Percentiles rank a stretch among this genome's conserved stretches.
Conservation (phyloP, 1,140 invertebrate genomes). For the Ganaspis sp. region DNA sequence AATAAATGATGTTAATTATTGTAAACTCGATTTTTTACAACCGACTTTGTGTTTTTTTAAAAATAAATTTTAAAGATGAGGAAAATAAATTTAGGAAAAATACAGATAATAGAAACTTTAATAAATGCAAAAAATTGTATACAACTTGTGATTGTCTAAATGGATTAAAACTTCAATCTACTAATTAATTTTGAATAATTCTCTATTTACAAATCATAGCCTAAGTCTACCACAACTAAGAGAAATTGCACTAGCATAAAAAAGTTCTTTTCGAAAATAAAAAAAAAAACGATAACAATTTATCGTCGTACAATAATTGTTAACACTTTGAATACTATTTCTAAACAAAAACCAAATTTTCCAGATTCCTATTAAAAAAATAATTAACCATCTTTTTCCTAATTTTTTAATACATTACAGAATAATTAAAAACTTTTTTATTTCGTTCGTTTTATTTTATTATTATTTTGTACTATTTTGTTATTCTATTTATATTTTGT, state of each 20-base stretch:
- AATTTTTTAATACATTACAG: too few relatives aligned
- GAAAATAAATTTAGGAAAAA: conserved; percentile 3
- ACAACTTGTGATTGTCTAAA: conserved; percentile 13
- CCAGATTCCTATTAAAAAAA: background rate
- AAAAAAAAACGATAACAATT: background rate
- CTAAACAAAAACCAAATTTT: background rate
- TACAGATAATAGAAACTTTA: conserved; percentile 21
- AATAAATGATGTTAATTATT: too few relatives aligned
- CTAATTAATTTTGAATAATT: background rate
- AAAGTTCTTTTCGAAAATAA: background rate
- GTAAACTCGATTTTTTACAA: too few relatives aligned
- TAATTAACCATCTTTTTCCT: too few relatives aligned
- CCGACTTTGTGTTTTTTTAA: too few relatives aligned
- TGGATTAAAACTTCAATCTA: background rate
- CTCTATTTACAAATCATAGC: conserved; percentile 26
- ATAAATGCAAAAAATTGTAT: conserved; percentile 25
- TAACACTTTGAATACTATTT: background rate
- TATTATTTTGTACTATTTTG: too few relatives aligned
- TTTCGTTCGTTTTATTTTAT: too few relatives aligned
- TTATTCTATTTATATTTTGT: too few relatives aligned
- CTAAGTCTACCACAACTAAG: background rate
- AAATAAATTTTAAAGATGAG: background rate
- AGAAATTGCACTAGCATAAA: background rate
- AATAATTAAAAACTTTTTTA: too few relatives aligned
- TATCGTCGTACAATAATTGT: conserved; percentile 1